phyloP scores from a whole-genome alignment of 2,113 vertebrate genomes.

The Shinisaurus crocodilurus region DNA sequence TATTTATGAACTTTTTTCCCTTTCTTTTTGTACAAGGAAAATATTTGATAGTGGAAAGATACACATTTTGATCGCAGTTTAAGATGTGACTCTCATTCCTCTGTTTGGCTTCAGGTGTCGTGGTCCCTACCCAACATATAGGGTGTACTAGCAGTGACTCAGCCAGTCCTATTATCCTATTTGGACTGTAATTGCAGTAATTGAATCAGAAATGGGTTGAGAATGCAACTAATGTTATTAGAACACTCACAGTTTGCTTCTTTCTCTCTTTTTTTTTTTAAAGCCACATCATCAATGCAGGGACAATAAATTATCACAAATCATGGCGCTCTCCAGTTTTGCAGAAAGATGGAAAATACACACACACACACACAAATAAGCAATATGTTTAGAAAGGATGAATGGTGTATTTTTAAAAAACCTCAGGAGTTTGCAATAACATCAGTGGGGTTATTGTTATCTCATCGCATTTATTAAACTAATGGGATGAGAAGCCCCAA shows the following conservation, averaged over 20 bases:
- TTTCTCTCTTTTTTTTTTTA: constrained; percentile 18
- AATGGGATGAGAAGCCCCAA: constrained; percentile 18
- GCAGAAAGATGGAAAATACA: constrained; percentile 47
- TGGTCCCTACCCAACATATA: constrained; percentile 23
- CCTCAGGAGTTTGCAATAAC: constrained; percentile 14
- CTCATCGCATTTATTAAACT: constrained; percentile 45
- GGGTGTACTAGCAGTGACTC: background rate
- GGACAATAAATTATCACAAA: constrained; percentile 60
- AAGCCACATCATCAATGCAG: constrained; percentile 49
- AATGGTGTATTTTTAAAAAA: constrained; percentile 15
- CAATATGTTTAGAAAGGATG: constrained; percentile 50
- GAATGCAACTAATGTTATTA: constrained; percentile 51
- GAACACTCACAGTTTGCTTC: constrained; percentile 46
- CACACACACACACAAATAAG: constrained; percentile 19
- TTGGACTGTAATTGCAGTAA: constrained; percentile 37
- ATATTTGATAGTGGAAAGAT: background rate
- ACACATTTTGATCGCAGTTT: background rate
- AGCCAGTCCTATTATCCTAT: background rate
- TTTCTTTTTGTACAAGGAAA: background rate
- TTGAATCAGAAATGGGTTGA: constrained; percentile 40
- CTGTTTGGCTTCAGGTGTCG: constrained; percentile 24
- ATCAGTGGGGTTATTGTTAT: constrained; percentile 5
- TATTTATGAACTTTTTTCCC: no score
- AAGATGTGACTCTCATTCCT: background rate
- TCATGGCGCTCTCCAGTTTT: constrained; percentile 38